phyloP scores from a whole-genome alignment of 2,888 invertebrate genomes.

The Aquatica leii region DNA sequence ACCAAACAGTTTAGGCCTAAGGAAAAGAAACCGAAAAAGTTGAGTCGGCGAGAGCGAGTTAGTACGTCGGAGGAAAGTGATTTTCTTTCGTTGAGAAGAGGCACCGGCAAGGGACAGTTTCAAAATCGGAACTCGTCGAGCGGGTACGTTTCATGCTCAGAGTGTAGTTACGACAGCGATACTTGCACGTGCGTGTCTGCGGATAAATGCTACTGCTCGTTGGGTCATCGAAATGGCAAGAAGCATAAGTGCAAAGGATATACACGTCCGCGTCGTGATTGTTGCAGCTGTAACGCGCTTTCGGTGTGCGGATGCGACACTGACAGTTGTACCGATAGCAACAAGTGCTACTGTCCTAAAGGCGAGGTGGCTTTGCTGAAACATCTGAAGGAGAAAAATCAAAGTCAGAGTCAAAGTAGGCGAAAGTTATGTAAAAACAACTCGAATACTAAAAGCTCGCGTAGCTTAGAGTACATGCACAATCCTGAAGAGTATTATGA shows the following conservation, averaged over 20 bases:
- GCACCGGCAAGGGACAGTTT: conserved; percentile 52
- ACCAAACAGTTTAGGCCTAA: conserved; percentile 69
- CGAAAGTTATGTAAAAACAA: conserved; percentile 55
- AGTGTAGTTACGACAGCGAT: conserved; percentile 86
- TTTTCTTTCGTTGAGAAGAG: conserved; percentile 57
- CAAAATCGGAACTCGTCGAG: conserved; percentile 62
- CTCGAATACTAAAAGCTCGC: conserved; percentile 57
- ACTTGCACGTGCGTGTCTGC: conserved; percentile 79
- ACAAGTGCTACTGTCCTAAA: conserved; percentile 83
- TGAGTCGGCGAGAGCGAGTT: conserved; percentile 43
- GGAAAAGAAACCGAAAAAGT: conserved; percentile 50
- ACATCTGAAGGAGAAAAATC: conserved; percentile 64
- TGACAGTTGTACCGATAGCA: conserved; percentile 86
- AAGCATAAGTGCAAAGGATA: conserved; percentile 37
- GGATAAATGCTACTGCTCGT: conserved; percentile 87
- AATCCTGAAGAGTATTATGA: conserved; percentile 65
- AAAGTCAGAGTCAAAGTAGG: conserved; percentile 50
- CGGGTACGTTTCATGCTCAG: conserved; percentile 86
- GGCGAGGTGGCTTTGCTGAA: conserved; percentile 59
- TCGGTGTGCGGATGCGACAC: conserved; percentile 82
- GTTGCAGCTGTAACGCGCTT: conserved; percentile 69
- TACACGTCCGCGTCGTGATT: conserved; percentile 61
- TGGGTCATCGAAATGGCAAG: conserved; percentile 65
- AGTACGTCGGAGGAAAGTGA: conserved; percentile 62
- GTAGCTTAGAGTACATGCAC: conserved; percentile 65